Percentiles rank a stretch among this genome's conserved stretches.
Evolutionary conservation across 2,113 vertebrate genomes (phyloP).

Genomic region (Coreoperca whiteheadi): DNA sequence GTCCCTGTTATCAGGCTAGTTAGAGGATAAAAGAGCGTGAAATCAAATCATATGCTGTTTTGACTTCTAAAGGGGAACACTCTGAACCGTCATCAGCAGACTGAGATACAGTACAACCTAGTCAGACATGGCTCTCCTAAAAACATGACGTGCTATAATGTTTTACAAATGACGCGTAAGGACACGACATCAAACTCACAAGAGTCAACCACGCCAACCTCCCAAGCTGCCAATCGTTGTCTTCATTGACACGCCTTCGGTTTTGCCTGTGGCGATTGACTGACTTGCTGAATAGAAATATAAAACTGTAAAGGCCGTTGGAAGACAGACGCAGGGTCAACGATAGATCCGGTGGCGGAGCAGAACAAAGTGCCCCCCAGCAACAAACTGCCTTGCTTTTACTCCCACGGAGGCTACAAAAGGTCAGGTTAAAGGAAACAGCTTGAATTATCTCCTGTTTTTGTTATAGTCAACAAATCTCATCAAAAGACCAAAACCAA

Average conservation of each 20-base stretch:
- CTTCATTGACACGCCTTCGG: background rate
- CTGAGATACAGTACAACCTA: background rate
- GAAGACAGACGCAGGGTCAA: background rate
- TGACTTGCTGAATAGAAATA: background rate
- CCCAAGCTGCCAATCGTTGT: background rate
- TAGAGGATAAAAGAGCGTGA: constrained; percentile 84
- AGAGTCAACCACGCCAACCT: background rate
- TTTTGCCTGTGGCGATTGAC: background rate
- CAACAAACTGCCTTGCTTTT: background rate
- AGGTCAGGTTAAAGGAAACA: background rate
- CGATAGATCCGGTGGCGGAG: background rate
- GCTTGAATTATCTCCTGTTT: background rate
- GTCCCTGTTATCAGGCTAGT: constrained; percentile 69
- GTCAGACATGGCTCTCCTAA: background rate
- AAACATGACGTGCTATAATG: background rate
- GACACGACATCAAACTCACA: background rate
- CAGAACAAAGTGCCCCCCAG: background rate
- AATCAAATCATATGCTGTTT: constrained; percentile 85
- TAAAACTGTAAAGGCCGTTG: background rate
- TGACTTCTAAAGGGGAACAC: constrained; percentile 83
- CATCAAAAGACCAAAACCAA: too few species aligned
- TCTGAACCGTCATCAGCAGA: constrained; percentile 46
- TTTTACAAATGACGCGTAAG: background rate
- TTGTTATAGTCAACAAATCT: background rate
- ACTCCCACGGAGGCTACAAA: too few species aligned